Base-by-base conservation (phyloP, 2,797 vertebrate genomes). In the Leuciscus waleckii region DNA sequence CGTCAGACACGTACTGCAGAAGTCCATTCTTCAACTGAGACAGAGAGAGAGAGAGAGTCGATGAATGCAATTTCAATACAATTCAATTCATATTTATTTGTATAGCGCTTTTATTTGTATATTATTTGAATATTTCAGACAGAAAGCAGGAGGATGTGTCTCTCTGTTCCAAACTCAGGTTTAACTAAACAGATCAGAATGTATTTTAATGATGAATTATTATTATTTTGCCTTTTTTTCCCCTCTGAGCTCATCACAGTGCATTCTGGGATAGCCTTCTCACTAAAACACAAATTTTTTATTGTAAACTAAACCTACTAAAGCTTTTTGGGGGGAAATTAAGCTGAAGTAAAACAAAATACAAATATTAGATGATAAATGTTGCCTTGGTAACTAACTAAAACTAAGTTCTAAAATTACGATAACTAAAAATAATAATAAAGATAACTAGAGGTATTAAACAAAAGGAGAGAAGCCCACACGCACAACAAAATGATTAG, bases 1-100 rank as follows among this genome's bases (percentile, higher is more conserved):
- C 96, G 1, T 99, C 98, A 0, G 98, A 99, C 5, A 96, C 87
- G 71, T 98, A 99, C 90, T 98, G 97, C 61, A 99, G 87, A 92
- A 97, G 97, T 29, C 98, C 98, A 5, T 96, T 97, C 94, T 96
- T 98, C 84, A 99, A 92, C 98, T 99, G 91, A 41, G 82, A 23
- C 37, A 67, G 23, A n/a, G 4, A 58, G 9, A 58, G 9, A 58
- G 23, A 58, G 23, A 58, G 9, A n/a, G 13, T 49, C 46, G 14
- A 16, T 49, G 14, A 49, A 49, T 16, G 46, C 46, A 49, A 14
- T 43, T 43, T 43, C 43, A 43, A 43, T 43, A 4, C 46, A 49
- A 16, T 49, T 49, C 46, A 49, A 16, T 16, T 49, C 46, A 46
- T 4, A 46, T 46, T 46, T 14, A 16, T 46, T 46, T 46, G 13